Evolutionary conservation across 2,797 vertebrate species (phyloP), one percentile per base, ranked within the genome.

Genomic region (Pseudotriccus pelzelni): DNA sequence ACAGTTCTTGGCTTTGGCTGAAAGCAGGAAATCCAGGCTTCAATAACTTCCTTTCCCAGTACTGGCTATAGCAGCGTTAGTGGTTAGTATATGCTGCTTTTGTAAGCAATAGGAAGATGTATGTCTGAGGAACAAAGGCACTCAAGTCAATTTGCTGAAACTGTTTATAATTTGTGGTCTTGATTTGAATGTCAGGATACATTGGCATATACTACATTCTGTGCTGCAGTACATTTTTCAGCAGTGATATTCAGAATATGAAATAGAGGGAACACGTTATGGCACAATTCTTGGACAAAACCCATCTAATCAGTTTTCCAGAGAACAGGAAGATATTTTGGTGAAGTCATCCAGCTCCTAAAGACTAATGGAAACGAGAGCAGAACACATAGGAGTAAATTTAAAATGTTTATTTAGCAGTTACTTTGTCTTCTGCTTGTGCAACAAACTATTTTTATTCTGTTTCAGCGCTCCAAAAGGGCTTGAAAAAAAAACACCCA

Each of bases 1-100:
- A 96, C 97, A 98, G 98, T 98, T 99, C 98, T 99, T 99, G 98
- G 98, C 99, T 98, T 97, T 97, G 97, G 98, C 97, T 98, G 98
- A 98, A 98, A 98, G 98, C 98, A 99, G 99, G 99, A 99, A 99
- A 99, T 99, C 98, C 98, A 98, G 95, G 98, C 98, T 99, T 99
- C 98, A 99, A 99, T 98, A 98, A 99, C 99, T 99, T 99, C 99
- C 99, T 99, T 98, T 99, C 98, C 97, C 98, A 97, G 98, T 96
- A 93, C 97, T 97, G 98, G 98, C 98, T 97, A 93, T 98, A 96
- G 98, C 97, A 90, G 97, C 60, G 24, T 96, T 97, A 95, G 98
- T 95, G 98, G 98, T 98, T 98, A 97, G 97, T 96, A 97, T 98
- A 97, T 96, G 98, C 97, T 96, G 98, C 98, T 98, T 98, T 97